A percentile compares a stretch with the other conserved stretches of the same genome.
These are phyloP conservation scores for Ormyrus rosae DNA, from an alignment of 2,888 invertebrate genomes.

Conservation along the genomic window DNA sequence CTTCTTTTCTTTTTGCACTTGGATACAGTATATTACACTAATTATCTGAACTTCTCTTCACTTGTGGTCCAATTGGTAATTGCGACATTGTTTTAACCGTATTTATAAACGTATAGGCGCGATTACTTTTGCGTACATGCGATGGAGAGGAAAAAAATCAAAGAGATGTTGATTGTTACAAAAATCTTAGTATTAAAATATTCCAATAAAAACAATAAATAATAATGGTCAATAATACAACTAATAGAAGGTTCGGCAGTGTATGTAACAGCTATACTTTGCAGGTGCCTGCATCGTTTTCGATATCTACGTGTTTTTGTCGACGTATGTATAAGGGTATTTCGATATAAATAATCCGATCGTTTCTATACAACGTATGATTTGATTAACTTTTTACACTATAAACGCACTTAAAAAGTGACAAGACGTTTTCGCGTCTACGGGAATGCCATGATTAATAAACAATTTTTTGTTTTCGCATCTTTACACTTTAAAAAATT, in stretches of 20 bases:
- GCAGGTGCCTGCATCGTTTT: slow-evolving; percentile 61
- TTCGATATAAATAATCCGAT: slow-evolving; percentile 59
- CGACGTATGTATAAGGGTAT: slow-evolving; percentile 61
- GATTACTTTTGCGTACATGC: not conserved
- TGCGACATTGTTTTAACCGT: slow-evolving; percentile 9
- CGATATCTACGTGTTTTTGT: slow-evolving; percentile 59
- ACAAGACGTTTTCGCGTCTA: slow-evolving; percentile 56
- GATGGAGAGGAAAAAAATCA: slow-evolving; percentile 49
- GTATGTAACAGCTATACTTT: slow-evolving; percentile 69
- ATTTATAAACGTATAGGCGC: not conserved
- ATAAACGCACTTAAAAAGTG: slow-evolving; percentile 56
- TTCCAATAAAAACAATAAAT: slow-evolving; percentile 76
- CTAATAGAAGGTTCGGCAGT: slow-evolving; percentile 75
- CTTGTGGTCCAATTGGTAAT: slow-evolving; percentile 1
- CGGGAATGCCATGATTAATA: slow-evolving; percentile 58
- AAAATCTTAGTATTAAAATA: slow-evolving; percentile 76
- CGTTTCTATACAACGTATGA: slow-evolving; percentile 58
- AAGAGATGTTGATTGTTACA: slow-evolving; percentile 70
- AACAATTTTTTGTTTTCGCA: slow-evolving; percentile 49
- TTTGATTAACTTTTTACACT: slow-evolving; percentile 59
- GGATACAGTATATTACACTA: slow-evolving; percentile 21
- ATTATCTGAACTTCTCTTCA: slow-evolving; percentile 51
- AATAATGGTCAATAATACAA: slow-evolving; percentile 74
- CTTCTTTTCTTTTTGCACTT: slow-evolving; percentile 9
- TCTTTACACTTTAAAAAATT: slow-evolving; percentile 52